Percentiles rank a stretch among this genome's conserved stretches.
Conservation (phyloP, 2,797 vertebrate species). For the Staurois parvus region DNA sequence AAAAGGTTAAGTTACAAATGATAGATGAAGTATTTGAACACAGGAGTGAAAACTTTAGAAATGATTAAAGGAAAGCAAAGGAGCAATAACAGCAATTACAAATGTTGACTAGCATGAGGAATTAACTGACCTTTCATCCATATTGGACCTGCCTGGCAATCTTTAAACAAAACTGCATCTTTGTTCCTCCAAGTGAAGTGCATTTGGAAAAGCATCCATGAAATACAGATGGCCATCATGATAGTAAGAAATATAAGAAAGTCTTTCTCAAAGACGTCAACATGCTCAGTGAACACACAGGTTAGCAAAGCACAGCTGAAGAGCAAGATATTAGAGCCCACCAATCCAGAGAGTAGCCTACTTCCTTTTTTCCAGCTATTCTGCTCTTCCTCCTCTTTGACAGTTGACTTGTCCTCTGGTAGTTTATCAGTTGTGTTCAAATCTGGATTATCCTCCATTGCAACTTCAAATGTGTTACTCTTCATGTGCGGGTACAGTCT, state of each 20-base stretch:
- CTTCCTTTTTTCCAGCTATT: conserved; percentile 85
- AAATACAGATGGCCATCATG: conserved; percentile 81
- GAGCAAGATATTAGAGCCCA: conserved; percentile 84
- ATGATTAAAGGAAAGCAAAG: neutral
- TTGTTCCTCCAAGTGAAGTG: conserved; percentile 72
- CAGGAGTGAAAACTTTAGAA: neutral
- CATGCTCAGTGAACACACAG: conserved; percentile 82
- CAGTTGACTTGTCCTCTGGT: neutral
- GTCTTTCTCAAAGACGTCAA: conserved; percentile 78
- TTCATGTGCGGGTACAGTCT: neutral
- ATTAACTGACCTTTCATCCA: conserved; percentile 86
- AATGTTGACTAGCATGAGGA: neutral
- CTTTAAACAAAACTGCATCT: conserved; percentile 81
- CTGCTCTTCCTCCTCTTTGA: neutral
- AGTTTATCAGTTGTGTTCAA: neutral
- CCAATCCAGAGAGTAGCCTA: conserved; percentile 85
- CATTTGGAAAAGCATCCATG: conserved; percentile 88
- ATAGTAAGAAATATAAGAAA: conserved; percentile 85
- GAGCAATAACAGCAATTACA: neutral
- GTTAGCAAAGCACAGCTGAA: conserved; percentile 86
- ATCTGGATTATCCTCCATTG: conserved; percentile 4
- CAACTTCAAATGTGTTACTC: neutral
- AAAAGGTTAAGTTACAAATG: too few relatives aligned
- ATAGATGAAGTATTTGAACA: too few relatives aligned
- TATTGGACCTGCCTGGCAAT: conserved; percentile 88